A percentile compares a stretch with the other conserved stretches of the same genome.
These are phyloP conservation scores for Schizaphis graminum DNA, from an alignment of 2,888 invertebrate genomes.

Conservation along the genomic window DNA sequence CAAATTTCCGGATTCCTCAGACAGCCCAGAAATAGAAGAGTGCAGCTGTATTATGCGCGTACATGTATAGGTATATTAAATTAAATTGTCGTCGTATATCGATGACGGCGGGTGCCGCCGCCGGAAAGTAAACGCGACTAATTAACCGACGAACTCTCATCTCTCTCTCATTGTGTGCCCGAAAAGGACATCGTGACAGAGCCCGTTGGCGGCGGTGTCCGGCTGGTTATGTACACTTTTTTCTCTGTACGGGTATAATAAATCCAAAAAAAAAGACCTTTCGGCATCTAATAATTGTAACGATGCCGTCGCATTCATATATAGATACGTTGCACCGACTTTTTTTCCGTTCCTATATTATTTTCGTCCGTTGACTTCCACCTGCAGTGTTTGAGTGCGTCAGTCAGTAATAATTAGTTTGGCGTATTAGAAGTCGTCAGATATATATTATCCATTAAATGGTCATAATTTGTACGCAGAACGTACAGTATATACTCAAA, in stretches of 20 bases:
- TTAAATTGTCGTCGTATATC: conserved; percentile 13
- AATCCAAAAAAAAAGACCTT: conserved; percentile 1
- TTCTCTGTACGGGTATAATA: background rate
- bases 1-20: conserved; percentile 56
- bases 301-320: background rate
- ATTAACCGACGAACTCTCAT: conserved; percentile 51
- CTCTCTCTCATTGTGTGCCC: conserved; percentile 50
- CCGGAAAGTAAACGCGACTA: conserved; percentile 27
- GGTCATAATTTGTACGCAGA: conserved; percentile 41
- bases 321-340: background rate
- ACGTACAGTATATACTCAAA: background rate
- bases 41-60: background rate
- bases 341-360: background rate
- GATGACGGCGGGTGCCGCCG: background rate
- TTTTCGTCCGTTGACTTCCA: background rate
- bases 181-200: conserved; percentile 59
- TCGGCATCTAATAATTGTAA: conserved; percentile 7
- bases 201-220: conserved; percentile 17
- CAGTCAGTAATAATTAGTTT: conserved; percentile 28
- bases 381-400: background rate
- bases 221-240: conserved; percentile 19
- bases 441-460: conserved; percentile 1
- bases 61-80: background rate
- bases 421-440: background rate
- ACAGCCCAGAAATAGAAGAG: conserved; percentile 49